Percentiles rank a stretch among this genome's conserved stretches.
Evolutionary conservation across 92 coral and sea anemone genomes (phyloP).

Genomic region (Bergia sp.): DNA sequence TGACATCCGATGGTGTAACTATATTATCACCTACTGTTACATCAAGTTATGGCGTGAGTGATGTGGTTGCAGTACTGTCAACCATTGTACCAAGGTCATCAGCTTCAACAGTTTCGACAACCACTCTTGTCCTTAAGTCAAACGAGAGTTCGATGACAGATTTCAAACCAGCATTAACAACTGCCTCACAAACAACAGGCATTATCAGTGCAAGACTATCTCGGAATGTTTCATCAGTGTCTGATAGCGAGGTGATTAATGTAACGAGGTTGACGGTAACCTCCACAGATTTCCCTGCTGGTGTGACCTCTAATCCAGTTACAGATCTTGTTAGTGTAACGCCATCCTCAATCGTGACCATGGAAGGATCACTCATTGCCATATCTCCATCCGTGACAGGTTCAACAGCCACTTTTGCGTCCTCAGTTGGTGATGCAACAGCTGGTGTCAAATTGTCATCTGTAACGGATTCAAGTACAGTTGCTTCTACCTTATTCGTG

Average conservation of each 20-base stretch:
- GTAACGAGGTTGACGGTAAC: background rate
- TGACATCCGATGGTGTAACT: too few species aligned
- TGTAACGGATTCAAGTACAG: background rate
- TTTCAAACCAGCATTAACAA: background rate
- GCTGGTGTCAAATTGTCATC: background rate
- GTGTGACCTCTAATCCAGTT: background rate
- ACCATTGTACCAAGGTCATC: background rate
- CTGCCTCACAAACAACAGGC: background rate
- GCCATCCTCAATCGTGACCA: too few species aligned
- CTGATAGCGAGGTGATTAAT: background rate
- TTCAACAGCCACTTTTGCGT: too few species aligned
- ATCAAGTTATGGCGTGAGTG: background rate
- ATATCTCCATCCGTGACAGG: too few species aligned
- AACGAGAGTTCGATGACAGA: background rate
- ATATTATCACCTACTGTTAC: background rate
- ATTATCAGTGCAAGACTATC: background rate
- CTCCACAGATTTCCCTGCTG: background rate
- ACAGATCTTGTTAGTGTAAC: too few species aligned
- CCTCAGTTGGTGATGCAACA: too few species aligned
- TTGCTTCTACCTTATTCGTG: background rate
- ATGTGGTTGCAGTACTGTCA: background rate
- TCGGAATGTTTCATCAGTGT: background rate
- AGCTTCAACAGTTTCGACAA: background rate
- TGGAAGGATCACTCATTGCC: too few species aligned
- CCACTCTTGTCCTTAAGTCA: background rate